Conservation (phyloP, 2,113 vertebrate genomes). For the Leiothrix lutea region DNA sequence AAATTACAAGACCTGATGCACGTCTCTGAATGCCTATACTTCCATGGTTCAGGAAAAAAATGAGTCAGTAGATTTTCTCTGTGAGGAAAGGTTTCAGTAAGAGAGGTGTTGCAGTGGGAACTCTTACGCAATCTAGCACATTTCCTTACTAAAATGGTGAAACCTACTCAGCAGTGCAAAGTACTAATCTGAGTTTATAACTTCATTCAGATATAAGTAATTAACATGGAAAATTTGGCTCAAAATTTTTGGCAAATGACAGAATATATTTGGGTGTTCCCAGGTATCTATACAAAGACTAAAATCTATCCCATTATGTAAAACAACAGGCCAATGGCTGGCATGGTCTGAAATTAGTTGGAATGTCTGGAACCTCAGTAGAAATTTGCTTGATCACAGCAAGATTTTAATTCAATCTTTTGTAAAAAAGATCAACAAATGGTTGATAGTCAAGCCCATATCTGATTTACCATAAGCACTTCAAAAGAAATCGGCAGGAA, state of each 20-base stretch:
- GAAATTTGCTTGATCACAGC: not conserved
- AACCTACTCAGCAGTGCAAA: not conserved
- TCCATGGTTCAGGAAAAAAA: not conserved
- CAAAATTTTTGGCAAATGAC: not conserved
- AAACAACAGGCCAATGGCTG: not conserved
- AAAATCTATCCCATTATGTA: not conserved
- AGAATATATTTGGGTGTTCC: not conserved
- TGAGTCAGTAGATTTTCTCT: not conserved
- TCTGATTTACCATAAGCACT: not conserved
- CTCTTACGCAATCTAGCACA: not conserved
- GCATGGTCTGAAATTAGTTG: not conserved
- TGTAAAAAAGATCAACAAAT: not conserved
- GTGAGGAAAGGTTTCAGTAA: not conserved
- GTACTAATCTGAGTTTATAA: not conserved
- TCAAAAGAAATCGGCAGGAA: not conserved
- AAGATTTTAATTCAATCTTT: not conserved
- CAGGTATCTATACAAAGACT: not conserved
- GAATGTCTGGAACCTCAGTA: not conserved
- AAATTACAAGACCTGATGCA: not conserved
- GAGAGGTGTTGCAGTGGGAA: not conserved
- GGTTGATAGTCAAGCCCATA: not conserved
- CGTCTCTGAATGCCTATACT: not conserved
- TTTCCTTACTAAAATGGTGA: not conserved
- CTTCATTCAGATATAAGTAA: not conserved
- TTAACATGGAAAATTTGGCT: not conserved